These are phyloP conservation scores for Acanthurus tractus DNA, from an alignment of 2,797 vertebrate species.

Conservation along the genomic window DNA sequence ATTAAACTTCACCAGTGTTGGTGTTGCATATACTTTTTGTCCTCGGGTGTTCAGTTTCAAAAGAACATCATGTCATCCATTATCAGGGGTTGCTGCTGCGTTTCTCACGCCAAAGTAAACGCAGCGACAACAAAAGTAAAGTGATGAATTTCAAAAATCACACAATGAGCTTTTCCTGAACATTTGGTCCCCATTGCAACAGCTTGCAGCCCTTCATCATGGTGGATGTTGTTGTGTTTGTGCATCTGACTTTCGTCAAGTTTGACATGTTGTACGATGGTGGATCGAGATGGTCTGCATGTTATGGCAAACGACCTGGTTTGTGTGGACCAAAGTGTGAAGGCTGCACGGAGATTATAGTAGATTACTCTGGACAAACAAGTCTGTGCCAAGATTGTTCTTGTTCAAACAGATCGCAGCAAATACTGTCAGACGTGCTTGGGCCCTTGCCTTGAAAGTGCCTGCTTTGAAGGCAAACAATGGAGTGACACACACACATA, in stretches of 20 bases:
- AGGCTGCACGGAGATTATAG: conserved; percentile 56
- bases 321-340: conserved; percentile 26
- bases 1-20: not conserved
- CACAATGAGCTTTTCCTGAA: too few species aligned
- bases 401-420: conserved; percentile 83
- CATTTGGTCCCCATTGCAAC: too few species aligned
- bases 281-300: not conserved
- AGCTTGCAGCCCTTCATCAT: not conserved
- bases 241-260: not conserved
- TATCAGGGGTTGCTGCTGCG: not conserved
- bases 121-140: not conserved
- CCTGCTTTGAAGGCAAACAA: conserved; percentile 71
- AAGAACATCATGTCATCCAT: not conserved
- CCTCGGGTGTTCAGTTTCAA: not conserved
- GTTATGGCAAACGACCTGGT: conserved; percentile 1
- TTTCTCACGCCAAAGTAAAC: not conserved
- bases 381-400: conserved; percentile 79
- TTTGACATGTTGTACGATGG: not conserved
- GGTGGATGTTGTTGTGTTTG: not conserved
- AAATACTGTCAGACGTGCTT: conserved; percentile 65
- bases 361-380: conserved; percentile 82
- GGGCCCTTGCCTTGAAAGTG: conserved; percentile 42
- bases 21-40: not conserved
- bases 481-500: conserved; percentile 45
- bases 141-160: too few species aligned